Evolutionary conservation across 2,888 invertebrate genomes (phyloP).

Genomic region (Pardosa pseudoannulata): DNA sequence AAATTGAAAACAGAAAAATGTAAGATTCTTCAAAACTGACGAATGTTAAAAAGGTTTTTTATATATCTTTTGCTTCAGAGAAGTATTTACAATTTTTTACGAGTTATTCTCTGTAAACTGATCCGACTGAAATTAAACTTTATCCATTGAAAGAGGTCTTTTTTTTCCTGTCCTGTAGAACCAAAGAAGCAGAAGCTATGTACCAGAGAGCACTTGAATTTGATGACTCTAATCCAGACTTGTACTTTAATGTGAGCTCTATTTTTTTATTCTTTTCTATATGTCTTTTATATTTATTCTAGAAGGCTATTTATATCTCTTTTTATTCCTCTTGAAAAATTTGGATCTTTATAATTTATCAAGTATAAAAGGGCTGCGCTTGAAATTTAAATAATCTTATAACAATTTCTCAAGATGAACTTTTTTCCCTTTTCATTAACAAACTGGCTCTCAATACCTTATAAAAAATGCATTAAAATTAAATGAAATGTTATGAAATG

Average conservation of each 20-base stretch:
- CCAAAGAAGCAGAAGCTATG: slow-evolving; percentile 77
- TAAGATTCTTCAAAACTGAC: not conserved
- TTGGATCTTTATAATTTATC: no score
- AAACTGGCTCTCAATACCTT: no score
- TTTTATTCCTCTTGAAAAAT: no score
- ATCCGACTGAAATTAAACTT: not conserved
- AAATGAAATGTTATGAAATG: no score
- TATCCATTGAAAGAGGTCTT: not conserved
- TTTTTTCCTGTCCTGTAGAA: slow-evolving; percentile 73
- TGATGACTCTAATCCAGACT: slow-evolving; percentile 78
- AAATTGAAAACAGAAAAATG: not conserved
- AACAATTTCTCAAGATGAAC: no score
- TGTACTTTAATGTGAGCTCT: slow-evolving; percentile 78
- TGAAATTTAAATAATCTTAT: no score
- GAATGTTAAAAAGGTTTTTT: not conserved
- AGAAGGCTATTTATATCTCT: not conserved
- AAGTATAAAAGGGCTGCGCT: no score
- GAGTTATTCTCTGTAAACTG: not conserved
- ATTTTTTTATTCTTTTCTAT: slow-evolving; percentile 11
- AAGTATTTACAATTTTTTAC: not conserved
- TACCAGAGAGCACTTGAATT: slow-evolving; percentile 77
- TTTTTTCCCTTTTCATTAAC: no score
- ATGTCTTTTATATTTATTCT: no score
- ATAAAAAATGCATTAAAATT: no score
- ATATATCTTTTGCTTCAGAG: not conserved